Evolutionary conservation across 92 coral and sea anemone species (phyloP), one percentile per base, ranked within the genome.

Genomic region (Parazoanthus atlanticus): DNA sequence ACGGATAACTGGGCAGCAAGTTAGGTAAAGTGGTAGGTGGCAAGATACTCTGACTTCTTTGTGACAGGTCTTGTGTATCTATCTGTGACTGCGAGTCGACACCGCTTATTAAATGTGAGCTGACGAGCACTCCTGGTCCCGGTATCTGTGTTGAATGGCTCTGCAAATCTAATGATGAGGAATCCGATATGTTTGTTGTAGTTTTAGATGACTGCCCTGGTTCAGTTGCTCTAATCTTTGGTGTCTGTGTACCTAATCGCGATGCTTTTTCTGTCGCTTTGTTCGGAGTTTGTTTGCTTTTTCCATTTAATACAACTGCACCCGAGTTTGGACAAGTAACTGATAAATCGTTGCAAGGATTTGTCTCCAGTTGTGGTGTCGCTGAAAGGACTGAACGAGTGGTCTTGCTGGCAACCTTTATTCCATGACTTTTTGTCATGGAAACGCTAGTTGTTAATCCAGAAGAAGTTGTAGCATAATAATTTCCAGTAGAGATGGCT

Each of bases 31-130:
- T 46, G 33, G 54, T 43, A 54, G 69, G 46, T 38, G 28, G 69
- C 19, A 81, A 81, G 49, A 81, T 66, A 38, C 85, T 81, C 56
- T 81, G 85, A 33, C 85, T 76, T 26, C 25, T 58, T 80, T 80
- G 49, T 64, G 85, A 58, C 54, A 40, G 32, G 21, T 81, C 85
- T 81, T 61, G 31, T 21, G 74, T 81, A 21, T 81, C 85, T 61
- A 29, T 81, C 85, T 81, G 85, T 81, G 74, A 81, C 28, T 81
- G 72, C 33, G n/a, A 54, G 73, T 81, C 26, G 30, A 81, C 71
- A 34, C 8, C 6, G 36, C 21, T 32, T 40, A 58, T n/a, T 81
- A 74, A 23, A 15, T 81, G 49, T 54, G 32, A 81, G 21, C 72
- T 32, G 46, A n/a, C 31, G 31, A 46, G 10, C 6, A 74, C 43